Conservation (phyloP, 2,113 vertebrate species). For the Ictalurus punctatus region DNA sequence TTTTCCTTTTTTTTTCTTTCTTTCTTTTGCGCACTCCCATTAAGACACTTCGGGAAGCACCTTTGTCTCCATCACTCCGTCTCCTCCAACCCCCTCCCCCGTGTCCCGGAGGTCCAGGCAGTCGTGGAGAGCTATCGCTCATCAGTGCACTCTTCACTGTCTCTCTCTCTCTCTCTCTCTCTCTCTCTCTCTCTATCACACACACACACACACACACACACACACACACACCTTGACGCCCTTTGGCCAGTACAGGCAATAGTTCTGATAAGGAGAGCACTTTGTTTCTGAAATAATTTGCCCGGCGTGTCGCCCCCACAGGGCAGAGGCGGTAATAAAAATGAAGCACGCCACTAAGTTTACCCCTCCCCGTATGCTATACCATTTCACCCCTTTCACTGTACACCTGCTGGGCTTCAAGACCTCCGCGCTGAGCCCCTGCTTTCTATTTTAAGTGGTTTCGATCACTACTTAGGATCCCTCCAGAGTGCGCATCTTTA, state of each 20-base stretch:
- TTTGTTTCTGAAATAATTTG: conserved; percentile 87
- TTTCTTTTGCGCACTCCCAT: background rate
- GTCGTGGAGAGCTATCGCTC: conserved; percentile 77
- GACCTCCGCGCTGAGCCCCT: background rate
- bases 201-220: conserved; percentile 41
- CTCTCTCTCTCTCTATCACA: conserved; percentile 13
- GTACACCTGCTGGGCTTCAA: conserved; percentile 35
- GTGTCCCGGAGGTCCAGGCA: conserved; percentile 55
- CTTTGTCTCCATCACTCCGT: conserved; percentile 23
- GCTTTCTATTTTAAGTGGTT: conserved; percentile 21
- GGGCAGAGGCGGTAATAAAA: conserved; percentile 77
- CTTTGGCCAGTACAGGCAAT: conserved; percentile 76
- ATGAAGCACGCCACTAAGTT: conserved; percentile 80
- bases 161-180: conserved; percentile 27
- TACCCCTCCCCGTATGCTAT: conserved; percentile 14
- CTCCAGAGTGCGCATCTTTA: background rate
- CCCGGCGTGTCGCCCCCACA: conserved; percentile 73
- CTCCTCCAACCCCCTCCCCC: conserved; percentile 27
- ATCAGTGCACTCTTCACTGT: conserved; percentile 67
- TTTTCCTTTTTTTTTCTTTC: background rate
- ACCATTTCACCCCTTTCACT: conserved; percentile 21
- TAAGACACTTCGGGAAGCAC: conserved; percentile 35
- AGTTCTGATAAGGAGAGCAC: conserved; percentile 78
- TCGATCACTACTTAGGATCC: conserved; percentile 14
- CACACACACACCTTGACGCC: conserved; percentile 56